Conservation (phyloP, 2,797 vertebrate species). For the Lerista edwardsae region DNA sequence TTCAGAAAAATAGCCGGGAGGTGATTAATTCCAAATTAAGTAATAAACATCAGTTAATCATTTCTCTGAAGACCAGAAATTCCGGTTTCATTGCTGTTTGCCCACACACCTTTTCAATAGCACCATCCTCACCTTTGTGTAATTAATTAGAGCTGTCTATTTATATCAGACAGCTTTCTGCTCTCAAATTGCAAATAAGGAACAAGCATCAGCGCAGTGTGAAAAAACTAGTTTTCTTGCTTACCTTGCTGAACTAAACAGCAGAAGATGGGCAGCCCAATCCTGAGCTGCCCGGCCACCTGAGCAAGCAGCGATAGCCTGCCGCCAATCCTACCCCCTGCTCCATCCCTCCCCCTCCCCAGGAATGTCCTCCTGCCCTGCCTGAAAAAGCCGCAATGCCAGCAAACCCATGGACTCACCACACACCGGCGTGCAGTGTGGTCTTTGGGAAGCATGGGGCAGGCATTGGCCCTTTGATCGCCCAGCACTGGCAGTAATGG, state of each 20-base stretch:
- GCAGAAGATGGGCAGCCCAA: too few species aligned
- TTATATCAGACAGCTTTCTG: conserved; percentile 14
- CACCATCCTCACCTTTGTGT: conserved; percentile 10
- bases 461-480: too few species aligned
- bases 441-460: too few species aligned
- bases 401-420: too few species aligned
- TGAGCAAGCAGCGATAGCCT: too few species aligned
- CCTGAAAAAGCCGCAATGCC: too few species aligned
- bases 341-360: too few species aligned
- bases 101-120: conserved; percentile 14
- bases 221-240: conserved; percentile 18
- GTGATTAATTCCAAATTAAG: conserved; percentile 3
- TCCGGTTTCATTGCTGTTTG: conserved; percentile 22
- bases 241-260: neutral
- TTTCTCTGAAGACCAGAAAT: conserved; percentile 21
- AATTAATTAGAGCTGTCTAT: conserved; percentile 25
- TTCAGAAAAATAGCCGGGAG: conserved; percentile 20
- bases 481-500: too few species aligned
- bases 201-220: neutral
- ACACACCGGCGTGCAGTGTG: too few species aligned
- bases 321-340: too few species aligned
- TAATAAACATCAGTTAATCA: neutral
- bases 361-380: too few species aligned
- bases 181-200: conserved; percentile 31
- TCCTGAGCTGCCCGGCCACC: too few species aligned